These are phyloP conservation scores for Plagodis dolabraria DNA, from an alignment of 2,888 invertebrate genomes.

Conservation along the genomic window DNA sequence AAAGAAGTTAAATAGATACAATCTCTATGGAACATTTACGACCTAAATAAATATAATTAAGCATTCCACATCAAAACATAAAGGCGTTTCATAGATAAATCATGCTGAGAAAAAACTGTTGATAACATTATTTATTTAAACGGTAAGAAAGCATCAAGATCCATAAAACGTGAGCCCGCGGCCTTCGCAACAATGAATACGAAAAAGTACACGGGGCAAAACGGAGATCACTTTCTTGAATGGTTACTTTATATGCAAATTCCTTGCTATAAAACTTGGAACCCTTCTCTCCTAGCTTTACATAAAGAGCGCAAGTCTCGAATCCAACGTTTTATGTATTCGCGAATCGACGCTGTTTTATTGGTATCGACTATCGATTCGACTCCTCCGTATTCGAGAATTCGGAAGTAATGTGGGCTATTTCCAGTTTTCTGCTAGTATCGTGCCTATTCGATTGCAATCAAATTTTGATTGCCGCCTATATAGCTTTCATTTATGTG, in stretches of 20 bases:
- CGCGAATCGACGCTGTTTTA: slow-evolving; percentile 82
- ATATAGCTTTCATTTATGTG: slow-evolving; percentile 66
- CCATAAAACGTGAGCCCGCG: slow-evolving; percentile 76
- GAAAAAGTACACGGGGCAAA: slow-evolving; percentile 71
- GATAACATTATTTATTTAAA: slow-evolving; percentile 80
- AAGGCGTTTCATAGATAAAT: slow-evolving; percentile 69
- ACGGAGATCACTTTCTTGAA: slow-evolving; percentile 83
- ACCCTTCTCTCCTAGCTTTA: slow-evolving; percentile 83
- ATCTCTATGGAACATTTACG: slow-evolving; percentile 51
- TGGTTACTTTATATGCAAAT: slow-evolving; percentile 86
- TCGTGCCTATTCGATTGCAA: slow-evolving; percentile 74
- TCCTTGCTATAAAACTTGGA: slow-evolving; percentile 80
- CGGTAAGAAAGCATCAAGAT: slow-evolving; percentile 73
- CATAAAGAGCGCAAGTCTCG: slow-evolving; percentile 77
- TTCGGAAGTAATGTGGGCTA: slow-evolving; percentile 76
- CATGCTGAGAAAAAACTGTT: slow-evolving; percentile 65
- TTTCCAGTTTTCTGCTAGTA: slow-evolving; percentile 70
- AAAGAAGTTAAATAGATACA: slow-evolving; percentile 41
- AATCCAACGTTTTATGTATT: slow-evolving; percentile 82
- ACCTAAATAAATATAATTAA: slow-evolving; percentile 58
- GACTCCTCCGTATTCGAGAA: slow-evolving; percentile 65
- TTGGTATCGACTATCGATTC: slow-evolving; percentile 82
- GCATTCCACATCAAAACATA: slow-evolving; percentile 60
- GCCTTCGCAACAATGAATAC: slow-evolving; percentile 82
- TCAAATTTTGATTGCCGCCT: slow-evolving; percentile 71